Conservation (phyloP, 1,140 invertebrate genomes). For the Cylas formicarius region DNA sequence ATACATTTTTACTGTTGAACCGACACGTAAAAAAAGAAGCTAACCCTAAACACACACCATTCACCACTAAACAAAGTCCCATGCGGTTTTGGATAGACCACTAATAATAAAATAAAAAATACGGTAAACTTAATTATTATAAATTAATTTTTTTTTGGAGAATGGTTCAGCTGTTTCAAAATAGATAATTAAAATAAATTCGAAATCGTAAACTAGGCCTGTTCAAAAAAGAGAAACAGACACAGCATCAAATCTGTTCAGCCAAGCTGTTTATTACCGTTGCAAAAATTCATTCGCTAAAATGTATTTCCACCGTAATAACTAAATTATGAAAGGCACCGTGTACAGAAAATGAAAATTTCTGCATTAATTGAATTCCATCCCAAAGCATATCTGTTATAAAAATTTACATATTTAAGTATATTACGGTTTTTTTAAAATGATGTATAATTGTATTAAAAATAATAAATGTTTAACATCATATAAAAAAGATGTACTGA, state of each 20-base stretch:
- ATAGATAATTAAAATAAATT: too few relatives aligned
- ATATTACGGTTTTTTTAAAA: slow-evolving; percentile 12
- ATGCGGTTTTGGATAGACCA: background rate
- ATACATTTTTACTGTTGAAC: slow-evolving; percentile 18
- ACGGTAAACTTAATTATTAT: too few relatives aligned
- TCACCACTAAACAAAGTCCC: slow-evolving; percentile 2
- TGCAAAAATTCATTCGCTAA: too few relatives aligned
- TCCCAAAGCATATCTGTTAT: slow-evolving; percentile 21
- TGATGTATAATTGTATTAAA: slow-evolving; percentile 17
- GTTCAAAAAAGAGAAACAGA: too few relatives aligned
- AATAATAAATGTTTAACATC: slow-evolving; percentile 38
- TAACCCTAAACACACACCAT: slow-evolving; percentile 5
- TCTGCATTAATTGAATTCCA: slow-evolving; percentile 22
- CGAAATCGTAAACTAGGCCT: too few relatives aligned
- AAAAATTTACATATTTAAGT: slow-evolving; percentile 14
- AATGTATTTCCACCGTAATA: slow-evolving; percentile 19
- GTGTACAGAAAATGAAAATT: slow-evolving; percentile 23
- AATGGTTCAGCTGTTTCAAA: too few relatives aligned
- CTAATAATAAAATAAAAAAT: background rate
- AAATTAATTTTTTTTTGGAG: too few relatives aligned
- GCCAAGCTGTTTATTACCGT: too few relatives aligned
- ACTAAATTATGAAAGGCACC: slow-evolving; percentile 30
- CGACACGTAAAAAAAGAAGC: slow-evolving; percentile 1
- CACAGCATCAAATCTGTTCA: too few relatives aligned
- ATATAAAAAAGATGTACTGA: slow-evolving; percentile 17